Percentiles rank a stretch among this genome's conserved stretches.
These are phyloP conservation scores for Phataginus tricuspis DNA, from an alignment of 2,797 vertebrate genomes.

Conservation along the genomic window DNA sequence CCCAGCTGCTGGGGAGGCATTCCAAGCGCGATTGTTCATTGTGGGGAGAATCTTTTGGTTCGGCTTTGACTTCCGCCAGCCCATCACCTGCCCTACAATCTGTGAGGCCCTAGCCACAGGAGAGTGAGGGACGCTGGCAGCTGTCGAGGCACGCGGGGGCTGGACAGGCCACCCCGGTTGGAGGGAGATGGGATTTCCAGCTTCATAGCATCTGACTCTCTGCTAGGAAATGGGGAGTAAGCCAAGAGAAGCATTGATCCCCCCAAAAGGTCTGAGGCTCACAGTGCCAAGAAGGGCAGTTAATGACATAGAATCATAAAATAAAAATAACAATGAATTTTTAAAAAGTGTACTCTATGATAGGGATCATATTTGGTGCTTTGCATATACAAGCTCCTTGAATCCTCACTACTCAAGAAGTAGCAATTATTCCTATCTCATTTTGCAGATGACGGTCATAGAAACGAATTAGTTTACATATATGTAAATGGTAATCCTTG, in stretches of 20 bases:
- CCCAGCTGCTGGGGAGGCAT: constrained; percentile 36
- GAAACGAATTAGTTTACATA: neutral
- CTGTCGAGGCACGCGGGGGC: neutral
- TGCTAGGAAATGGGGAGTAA: neutral
- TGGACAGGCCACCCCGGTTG: neutral
- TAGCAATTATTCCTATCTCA: neutral
- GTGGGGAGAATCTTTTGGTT: constrained; percentile 15
- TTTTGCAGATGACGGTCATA: neutral
- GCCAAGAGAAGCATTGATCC: neutral
- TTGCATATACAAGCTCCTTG: neutral
- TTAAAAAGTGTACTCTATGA: neutral
- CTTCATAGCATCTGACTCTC: neutral
- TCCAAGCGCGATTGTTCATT: constrained; percentile 46
- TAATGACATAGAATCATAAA: neutral
- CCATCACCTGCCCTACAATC: constrained; percentile 51
- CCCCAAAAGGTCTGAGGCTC: neutral
- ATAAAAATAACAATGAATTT: neutral
- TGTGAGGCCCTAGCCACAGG: neutral
- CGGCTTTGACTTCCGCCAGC: neutral
- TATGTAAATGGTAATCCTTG: neutral
- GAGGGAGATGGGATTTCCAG: neutral
- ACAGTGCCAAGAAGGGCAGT: neutral
- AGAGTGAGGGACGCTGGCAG: constrained; percentile 45
- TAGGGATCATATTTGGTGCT: neutral
- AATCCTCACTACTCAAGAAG: neutral